These are phyloP conservation scores for Lophochroa leadbeateri DNA, from an alignment of 2,113 vertebrate species.

Conservation along the genomic window DNA sequence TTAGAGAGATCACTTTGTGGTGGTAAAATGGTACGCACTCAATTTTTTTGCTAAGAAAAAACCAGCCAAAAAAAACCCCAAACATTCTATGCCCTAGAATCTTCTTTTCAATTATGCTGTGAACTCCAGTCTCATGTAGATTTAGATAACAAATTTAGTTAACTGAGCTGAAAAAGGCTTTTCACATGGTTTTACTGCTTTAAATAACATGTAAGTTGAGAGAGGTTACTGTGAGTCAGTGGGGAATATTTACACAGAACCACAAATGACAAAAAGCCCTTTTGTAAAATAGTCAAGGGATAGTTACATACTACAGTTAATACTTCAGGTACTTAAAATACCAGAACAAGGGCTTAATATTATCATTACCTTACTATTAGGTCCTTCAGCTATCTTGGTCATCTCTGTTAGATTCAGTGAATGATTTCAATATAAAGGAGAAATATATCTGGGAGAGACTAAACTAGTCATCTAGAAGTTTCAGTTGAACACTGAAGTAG, in stretches of 20 bases:
- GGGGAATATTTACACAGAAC: background rate
- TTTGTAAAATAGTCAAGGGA: background rate
- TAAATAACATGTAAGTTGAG: background rate
- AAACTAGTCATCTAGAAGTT: background rate
- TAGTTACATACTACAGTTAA: background rate
- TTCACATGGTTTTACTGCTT: background rate
- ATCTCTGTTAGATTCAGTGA: background rate
- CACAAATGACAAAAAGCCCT: background rate
- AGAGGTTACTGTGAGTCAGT: background rate
- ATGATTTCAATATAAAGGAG: background rate
- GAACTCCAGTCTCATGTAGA: background rate
- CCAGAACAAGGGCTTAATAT: too few relatives aligned
- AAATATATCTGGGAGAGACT: background rate
- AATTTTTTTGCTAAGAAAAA: background rate
- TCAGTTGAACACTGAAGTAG: background rate
- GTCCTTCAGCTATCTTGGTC: background rate
- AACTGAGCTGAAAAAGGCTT: background rate
- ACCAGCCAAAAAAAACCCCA: too few relatives aligned
- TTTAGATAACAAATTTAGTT: background rate
- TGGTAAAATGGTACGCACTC: background rate
- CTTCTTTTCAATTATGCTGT: background rate
- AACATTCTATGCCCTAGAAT: background rate
- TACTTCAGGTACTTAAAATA: background rate
- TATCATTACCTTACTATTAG: background rate
- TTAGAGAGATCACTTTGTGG: background rate